Evolutionary conservation across 2,888 invertebrate genomes (phyloP), one percentile per base, ranked within the genome.

Genomic region (Epirrhoe tristata): DNA sequence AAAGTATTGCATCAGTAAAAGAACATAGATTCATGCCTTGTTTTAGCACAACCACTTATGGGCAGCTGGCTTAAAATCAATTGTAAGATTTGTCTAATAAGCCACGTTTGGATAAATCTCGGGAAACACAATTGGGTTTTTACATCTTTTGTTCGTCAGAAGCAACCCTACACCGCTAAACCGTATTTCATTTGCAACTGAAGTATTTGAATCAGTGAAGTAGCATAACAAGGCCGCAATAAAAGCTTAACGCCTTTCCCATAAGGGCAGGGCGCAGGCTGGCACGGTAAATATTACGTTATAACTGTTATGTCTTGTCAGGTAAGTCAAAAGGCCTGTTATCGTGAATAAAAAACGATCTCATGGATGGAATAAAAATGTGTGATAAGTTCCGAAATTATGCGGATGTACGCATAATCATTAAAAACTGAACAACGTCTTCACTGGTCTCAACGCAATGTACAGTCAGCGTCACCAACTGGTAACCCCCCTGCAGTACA

Each of bases 221-320:
- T 75, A 75, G 74, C 76, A 79, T 81, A 81, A 80, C 78, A 79
- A 76, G 72, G 73, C 67, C 62, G 74, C 74, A 72, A 74, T 81
- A 82, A 81, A 83, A 74, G 73, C 76, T 77, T 81, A 79, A 78
- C 82, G 80, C 82, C 78, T 75, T 63, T 65, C 72, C 66, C 73
- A 72, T 71, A 74, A 74, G 72, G 71, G 66, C 64, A 59, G 66
- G 70, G 74, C 76, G 75, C 77, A 55, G 73, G 64, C 71, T 80
- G 80, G 82, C 74, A 81, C 80, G 72, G 72, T 66, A 72, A 79
- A 75, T 75, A 77, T 74, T 74, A 76, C 76, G 76, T 78, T 76
- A 53, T 43, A 77, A 71, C 74, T 72, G 75, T 78, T 76, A 79
- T 74, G 70, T 72, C 73, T 75, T 73, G 79, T 77, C 74, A 73